Base-by-base conservation (phyloP, 2,113 vertebrate species). In the Ifrita kowaldi region DNA sequence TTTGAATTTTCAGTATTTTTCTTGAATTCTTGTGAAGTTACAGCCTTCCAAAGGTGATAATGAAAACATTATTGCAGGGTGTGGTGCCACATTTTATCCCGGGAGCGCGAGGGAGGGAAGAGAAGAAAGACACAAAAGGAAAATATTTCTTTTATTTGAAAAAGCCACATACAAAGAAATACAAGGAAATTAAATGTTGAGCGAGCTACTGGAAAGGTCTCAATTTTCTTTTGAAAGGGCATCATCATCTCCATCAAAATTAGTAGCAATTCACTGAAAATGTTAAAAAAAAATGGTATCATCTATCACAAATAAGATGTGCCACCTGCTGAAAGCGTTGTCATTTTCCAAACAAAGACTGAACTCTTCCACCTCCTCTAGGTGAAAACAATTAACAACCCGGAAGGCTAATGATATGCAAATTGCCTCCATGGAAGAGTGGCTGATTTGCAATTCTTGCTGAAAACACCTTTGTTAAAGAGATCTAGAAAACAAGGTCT, bases 351-450 rank as follows among this genome's bases (percentile, higher is more conserved):
- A 94, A 97, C 84, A 94, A 94, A 95, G 84, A 90, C 49, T 83
- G 86, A 97, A 93, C 90, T 42, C 75, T 96, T 94, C 95, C 81
- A 87, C 93, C 95, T 97, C 90, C 88, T 96, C 88, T 82, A 87
- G 90, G 84, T 95, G 94, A 96, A 97, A 96, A 94, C 76, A 93
- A 97, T 97, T 96, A 97, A 87, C 80, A 90, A 94, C 79, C 53
- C 55, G 63, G 71, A 93, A 97, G 57, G 91, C 75, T 97, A 97
- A 97, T 97, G 84, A 83, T 74, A 97, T 97, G 97, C 86, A 97
- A 97, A 97, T 97, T 97, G 90, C 87, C 39, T 96, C 57, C 37
- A 9, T 55, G 79, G 73, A 95, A 96, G 62, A 90, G 90, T 39
- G 15, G 75, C 82, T 97, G 73, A 96, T 97, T 97, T 96, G 94